These are phyloP conservation scores for Scaptomyza polygonia DNA, from an alignment of 2,888 invertebrate genomes.

Conservation along the genomic window DNA sequence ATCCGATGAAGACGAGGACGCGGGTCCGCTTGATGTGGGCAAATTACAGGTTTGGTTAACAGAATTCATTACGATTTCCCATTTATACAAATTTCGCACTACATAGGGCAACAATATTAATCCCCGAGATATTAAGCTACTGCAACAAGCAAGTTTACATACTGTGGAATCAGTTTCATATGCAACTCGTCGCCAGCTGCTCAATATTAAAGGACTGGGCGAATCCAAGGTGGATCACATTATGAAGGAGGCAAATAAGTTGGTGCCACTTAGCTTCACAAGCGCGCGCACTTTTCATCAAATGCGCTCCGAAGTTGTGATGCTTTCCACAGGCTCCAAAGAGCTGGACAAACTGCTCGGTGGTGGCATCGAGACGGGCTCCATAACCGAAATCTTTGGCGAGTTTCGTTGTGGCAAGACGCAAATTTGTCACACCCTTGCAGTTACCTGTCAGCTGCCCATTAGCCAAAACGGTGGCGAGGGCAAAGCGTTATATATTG, in stretches of 20 bases:
- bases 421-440: constrained; percentile 97
- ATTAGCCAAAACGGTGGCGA: constrained; percentile 99
- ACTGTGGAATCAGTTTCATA: constrained; percentile 98
- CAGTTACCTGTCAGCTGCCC: constrained; percentile 99
- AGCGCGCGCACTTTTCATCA: constrained; percentile 98
- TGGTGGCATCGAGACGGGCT: constrained; percentile 99
- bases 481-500: constrained; percentile 99
- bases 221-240: constrained; percentile 99
- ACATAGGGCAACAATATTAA: constrained; percentile 95
- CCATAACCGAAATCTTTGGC: constrained; percentile 99
- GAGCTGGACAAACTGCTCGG: constrained; percentile 96
- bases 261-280: constrained; percentile 99
- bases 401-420: constrained; percentile 99
- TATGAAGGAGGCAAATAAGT: constrained; percentile 93
- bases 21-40: constrained; percentile 89
- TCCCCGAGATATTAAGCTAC: constrained; percentile 94
- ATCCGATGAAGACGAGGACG: constrained; percentile 87
- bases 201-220: constrained; percentile 96
- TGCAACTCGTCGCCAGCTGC: constrained; percentile 95
- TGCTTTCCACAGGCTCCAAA: constrained; percentile 96
- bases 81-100: no score
- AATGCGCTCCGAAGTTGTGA: constrained; percentile 97
- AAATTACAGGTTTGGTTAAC: constrained; percentile 88
- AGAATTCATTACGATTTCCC: neutral
- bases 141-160: constrained; percentile 96